phyloP scores from a whole-genome alignment of 2,113 vertebrate genomes.

The Macquaria ambigua region DNA sequence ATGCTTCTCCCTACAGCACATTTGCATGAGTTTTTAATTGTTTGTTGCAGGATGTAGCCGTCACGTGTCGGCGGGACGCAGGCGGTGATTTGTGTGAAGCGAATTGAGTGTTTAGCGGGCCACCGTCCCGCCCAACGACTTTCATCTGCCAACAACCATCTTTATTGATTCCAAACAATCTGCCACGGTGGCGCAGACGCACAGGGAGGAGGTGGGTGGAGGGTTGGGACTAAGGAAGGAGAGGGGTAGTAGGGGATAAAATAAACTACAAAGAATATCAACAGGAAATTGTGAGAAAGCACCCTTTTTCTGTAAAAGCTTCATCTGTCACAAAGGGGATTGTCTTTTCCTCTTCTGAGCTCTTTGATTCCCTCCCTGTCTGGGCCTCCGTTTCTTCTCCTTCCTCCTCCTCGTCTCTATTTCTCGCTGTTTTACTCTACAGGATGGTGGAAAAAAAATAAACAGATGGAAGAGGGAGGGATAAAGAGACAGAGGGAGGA shows the following conservation, averaged over 20 bases:
- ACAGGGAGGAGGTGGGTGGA: conserved; percentile 20
- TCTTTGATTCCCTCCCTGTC: conserved; percentile 67
- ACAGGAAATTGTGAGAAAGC: conserved; percentile 68
- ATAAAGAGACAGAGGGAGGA: conserved; percentile 61
- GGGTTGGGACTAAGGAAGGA: conserved; percentile 33
- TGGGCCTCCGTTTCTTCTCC: conserved; percentile 45
- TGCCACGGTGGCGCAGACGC: conserved; percentile 42
- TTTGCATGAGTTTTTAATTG: conserved; percentile 73
- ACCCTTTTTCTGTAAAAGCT: conserved; percentile 53
- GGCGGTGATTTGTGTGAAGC: conserved; percentile 74
- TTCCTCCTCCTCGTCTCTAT: conserved; percentile 39
- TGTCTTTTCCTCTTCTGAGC: conserved; percentile 52
- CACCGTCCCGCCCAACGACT: conserved; percentile 65
- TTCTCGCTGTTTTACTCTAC: conserved; percentile 55
- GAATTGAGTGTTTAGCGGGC: conserved; percentile 73
- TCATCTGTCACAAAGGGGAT: conserved; percentile 68
- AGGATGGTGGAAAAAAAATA: conserved; percentile 72
- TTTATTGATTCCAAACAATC: conserved; percentile 79
- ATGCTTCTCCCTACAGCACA: conserved; percentile 42
- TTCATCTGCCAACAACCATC: conserved; percentile 75
- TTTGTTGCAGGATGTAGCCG: conserved; percentile 59
- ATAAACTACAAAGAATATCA: conserved; percentile 72
- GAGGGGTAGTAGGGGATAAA: conserved; percentile 3
- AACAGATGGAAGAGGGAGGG: conserved; percentile 76
- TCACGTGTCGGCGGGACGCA: conserved; percentile 52